A percentile compares a stretch with the other conserved stretches of the same genome.
phyloP scores from a whole-genome alignment of 1,140 invertebrate species.

The Trichomalopsis sarcophagae region DNA sequence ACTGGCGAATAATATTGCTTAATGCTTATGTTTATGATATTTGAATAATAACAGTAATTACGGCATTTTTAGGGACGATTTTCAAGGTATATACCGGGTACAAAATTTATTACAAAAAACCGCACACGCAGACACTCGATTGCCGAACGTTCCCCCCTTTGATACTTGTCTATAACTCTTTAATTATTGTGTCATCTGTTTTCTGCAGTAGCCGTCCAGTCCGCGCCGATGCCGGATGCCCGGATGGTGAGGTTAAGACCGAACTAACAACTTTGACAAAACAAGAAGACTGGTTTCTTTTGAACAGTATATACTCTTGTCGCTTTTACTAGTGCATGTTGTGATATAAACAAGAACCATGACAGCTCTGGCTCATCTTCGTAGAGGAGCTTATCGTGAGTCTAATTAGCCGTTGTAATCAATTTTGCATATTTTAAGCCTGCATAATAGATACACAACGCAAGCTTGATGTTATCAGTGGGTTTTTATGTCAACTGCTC shows the following conservation, averaged over 20 bases:
- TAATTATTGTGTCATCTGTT: neutral
- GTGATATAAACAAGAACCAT: slow-evolving; percentile 30
- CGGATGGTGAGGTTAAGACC: slow-evolving; percentile 8
- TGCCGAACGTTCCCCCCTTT: neutral
- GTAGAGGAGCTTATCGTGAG: slow-evolving; percentile 55
- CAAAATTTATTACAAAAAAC: too few species aligned
- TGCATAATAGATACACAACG: too few species aligned
- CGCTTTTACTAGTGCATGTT: neutral
- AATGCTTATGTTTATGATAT: neutral
- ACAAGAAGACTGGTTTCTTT: neutral
- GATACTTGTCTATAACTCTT: neutral
- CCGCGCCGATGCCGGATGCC: neutral
- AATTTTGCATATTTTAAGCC: neutral
- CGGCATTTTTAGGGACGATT: neutral
- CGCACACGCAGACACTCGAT: neutral
- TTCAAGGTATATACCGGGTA: neutral
- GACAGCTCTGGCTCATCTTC: slow-evolving; percentile 54
- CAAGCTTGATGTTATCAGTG: too few species aligned
- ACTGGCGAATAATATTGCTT: neutral
- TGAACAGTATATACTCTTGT: neutral
- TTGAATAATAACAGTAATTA: neutral
- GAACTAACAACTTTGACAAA: slow-evolving; percentile 2
- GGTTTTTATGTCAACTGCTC: too few species aligned
- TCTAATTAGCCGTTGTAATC: neutral
- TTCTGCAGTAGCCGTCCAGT: neutral